Evolutionary conservation across 30 jellyfish, hydroid and myxozoan genomes (phyloP).

Genomic region (Cassiopea xamachana): DNA sequence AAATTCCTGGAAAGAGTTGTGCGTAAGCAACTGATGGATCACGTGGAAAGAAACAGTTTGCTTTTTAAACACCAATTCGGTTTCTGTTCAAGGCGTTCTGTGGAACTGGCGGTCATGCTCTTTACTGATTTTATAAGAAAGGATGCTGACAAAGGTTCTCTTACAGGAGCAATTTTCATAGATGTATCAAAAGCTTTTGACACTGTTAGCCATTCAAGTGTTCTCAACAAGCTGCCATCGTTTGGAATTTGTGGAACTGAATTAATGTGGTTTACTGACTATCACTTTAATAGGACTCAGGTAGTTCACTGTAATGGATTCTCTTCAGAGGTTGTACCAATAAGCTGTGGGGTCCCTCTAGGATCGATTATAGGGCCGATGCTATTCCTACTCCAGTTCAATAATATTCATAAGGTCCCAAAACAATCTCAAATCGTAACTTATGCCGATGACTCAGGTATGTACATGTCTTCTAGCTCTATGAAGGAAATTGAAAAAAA

Average conservation of each 20-base stretch:
- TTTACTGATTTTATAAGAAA: constrained; percentile 62
- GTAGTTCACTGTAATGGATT: constrained; percentile 49
- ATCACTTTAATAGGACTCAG: constrained; percentile 59
- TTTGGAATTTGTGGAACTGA: constrained; percentile 58
- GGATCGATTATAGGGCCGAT: no score
- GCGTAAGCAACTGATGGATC: no score
- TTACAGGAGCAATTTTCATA: constrained; percentile 64
- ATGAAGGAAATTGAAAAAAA: constrained; percentile 42
- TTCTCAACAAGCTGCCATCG: constrained; percentile 58
- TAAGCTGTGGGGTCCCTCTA: no score
- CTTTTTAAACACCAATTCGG: no score
- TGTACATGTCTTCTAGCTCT: constrained; percentile 46
- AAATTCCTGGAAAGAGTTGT: no score
- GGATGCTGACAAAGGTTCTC: constrained; percentile 70
- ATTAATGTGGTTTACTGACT: constrained; percentile 67
- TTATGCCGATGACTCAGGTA: constrained; percentile 71
- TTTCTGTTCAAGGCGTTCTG: constrained; percentile 66
- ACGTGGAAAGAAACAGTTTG: no score
- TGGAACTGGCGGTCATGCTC: constrained; percentile 65
- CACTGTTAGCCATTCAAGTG: no score
- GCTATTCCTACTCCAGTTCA: no score
- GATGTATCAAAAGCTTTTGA: constrained; percentile 76
- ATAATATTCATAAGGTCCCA: constrained; percentile 43
- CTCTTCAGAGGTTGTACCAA: no score
- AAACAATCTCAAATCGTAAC: constrained; percentile 38